Evolutionary conservation across 1,140 invertebrate species (phyloP).

Genomic region (Stenopsyche tienmushanensis): DNA sequence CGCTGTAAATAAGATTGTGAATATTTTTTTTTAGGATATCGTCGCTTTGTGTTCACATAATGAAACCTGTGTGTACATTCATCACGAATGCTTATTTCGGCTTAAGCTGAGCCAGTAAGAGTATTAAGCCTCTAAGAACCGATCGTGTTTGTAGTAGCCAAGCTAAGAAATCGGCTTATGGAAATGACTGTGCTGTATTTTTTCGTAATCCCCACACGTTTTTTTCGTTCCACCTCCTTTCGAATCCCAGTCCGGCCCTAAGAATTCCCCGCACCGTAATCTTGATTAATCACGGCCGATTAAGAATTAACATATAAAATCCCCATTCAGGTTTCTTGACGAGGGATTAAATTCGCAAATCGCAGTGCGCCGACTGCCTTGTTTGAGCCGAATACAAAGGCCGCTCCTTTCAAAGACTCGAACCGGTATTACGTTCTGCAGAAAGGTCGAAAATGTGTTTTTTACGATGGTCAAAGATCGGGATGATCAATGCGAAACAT

Average conservation of each 20-base stretch:
- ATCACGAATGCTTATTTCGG: constrained; percentile 31
- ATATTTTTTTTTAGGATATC: background rate
- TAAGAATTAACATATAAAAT: constrained; percentile 42
- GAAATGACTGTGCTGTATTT: constrained; percentile 40
- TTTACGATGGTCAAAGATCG: background rate
- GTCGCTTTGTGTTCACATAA: background rate
- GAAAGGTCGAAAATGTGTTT: constrained; percentile 4
- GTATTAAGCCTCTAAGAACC: constrained; percentile 31
- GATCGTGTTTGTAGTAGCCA: constrained; percentile 32
- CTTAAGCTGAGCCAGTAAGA: constrained; percentile 30
- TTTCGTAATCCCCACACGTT: constrained; percentile 40
- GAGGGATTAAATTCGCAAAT: constrained; percentile 30
- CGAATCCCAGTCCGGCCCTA: background rate
- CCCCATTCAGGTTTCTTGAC: constrained; percentile 34
- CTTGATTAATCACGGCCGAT: constrained; percentile 42
- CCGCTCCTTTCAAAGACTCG: background rate
- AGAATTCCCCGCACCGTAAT: constrained; percentile 24
- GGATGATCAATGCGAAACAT: too few relatives aligned
- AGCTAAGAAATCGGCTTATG: constrained; percentile 40
- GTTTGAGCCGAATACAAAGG: background rate
- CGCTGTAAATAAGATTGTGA: constrained; percentile 4
- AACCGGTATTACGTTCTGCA: constrained; percentile 3
- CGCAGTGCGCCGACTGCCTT: constrained; percentile 1
- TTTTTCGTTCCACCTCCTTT: constrained; percentile 18
- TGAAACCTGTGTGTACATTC: constrained; percentile 14